Evolutionary conservation across 2,113 vertebrate species (phyloP).

Genomic region (Serinus canaria): DNA sequence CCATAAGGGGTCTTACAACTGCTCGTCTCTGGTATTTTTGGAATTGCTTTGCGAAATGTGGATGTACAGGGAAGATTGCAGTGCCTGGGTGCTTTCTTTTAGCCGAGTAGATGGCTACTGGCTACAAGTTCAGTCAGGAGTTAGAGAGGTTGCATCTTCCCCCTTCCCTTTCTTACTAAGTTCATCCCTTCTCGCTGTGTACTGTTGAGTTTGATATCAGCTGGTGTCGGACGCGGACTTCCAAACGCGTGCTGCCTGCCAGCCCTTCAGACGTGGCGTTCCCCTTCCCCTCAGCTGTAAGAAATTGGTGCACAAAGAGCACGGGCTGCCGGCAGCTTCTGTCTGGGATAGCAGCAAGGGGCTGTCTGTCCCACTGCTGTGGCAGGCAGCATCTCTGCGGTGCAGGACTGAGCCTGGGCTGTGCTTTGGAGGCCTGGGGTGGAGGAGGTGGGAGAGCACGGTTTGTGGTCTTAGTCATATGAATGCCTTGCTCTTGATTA

Average conservation of each 20-base stretch:
- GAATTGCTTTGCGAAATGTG: not conserved
- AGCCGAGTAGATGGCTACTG: not conserved
- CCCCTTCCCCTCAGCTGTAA: fast-evolving
- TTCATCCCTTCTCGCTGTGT: not conserved
- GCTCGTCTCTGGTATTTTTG: not conserved
- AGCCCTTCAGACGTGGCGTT: not conserved
- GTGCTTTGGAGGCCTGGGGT: not conserved
- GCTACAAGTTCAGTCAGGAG: not conserved
- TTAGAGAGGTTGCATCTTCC: not conserved
- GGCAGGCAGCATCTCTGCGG: not conserved
- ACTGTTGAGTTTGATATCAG: not conserved
- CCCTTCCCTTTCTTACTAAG: not conserved
- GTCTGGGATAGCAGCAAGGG: not conserved
- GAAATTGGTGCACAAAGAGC: not conserved
- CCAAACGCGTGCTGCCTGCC: fast-evolving
- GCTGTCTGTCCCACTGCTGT: fast-evolving
- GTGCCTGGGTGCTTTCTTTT: not conserved
- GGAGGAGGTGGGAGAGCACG: not conserved
- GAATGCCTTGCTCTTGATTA: not conserved
- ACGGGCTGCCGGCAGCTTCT: fast-evolving
- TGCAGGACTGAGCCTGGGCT: not conserved
- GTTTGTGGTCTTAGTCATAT: not conserved
- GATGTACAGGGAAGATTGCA: not conserved
- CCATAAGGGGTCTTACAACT: not conserved
- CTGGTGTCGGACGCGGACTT: not conserved